Percentiles rank a stretch among this genome's conserved stretches.
These are phyloP conservation scores for Podarcis raffonei DNA, from an alignment of 2,113 vertebrate genomes.

Conservation along the genomic window DNA sequence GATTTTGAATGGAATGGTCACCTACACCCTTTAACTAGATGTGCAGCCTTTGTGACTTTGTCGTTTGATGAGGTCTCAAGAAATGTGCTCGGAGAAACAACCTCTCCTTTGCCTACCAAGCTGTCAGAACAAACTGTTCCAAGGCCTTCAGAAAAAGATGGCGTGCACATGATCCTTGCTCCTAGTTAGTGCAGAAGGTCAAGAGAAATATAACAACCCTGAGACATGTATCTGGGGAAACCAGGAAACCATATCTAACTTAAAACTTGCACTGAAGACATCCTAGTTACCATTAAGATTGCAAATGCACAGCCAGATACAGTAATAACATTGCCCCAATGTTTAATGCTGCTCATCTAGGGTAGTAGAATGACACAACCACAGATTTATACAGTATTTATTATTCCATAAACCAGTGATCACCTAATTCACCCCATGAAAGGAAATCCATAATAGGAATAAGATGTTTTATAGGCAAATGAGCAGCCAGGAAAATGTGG, in stretches of 20 bases:
- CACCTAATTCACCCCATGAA: not conserved
- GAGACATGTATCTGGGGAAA: not conserved
- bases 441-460: not conserved
- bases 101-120: not conserved
- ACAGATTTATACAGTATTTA: not conserved
- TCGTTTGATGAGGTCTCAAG: not conserved
- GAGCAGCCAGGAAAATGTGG: not conserved
- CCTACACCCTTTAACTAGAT: not conserved
- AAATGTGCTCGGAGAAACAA: not conserved
- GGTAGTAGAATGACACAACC: not conserved
- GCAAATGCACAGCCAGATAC: not conserved
- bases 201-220: not conserved
- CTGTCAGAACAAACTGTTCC: not conserved
- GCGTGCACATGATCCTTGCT: fast-evolving
- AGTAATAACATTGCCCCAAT: not conserved
- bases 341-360: not conserved
- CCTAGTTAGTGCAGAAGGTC: not conserved
- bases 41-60: not conserved
- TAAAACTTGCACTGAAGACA: not conserved
- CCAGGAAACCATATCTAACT: not conserved
- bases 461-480: not conserved
- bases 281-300: not conserved
- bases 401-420: not conserved
- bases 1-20: not conserved
- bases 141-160: not conserved